A percentile compares a stretch with the other conserved stretches of the same genome.
These are phyloP conservation scores for Elgaria multicarinata DNA, from an alignment of 2,113 vertebrate genomes.

Conservation along the genomic window DNA sequence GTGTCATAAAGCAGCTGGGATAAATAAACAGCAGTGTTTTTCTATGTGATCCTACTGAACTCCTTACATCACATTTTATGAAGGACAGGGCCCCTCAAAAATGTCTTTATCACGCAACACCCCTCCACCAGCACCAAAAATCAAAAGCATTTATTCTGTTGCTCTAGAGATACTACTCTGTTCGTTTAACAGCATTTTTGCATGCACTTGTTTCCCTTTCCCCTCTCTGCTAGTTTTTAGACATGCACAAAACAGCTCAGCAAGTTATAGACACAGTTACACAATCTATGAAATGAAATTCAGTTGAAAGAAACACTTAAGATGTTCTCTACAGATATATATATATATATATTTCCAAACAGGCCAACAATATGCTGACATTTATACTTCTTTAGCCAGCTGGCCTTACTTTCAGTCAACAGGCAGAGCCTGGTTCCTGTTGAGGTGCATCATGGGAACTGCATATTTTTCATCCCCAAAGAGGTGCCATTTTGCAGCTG, in stretches of 20 bases:
- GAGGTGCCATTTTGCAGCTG: constrained; percentile 70
- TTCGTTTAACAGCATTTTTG: constrained; percentile 64
- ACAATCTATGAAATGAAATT: constrained; percentile 76
- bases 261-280: constrained; percentile 73
- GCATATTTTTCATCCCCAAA: constrained; percentile 68
- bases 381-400: constrained; percentile 76
- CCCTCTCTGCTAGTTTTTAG: constrained; percentile 56
- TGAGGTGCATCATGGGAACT: constrained; percentile 69
- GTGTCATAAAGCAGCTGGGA: constrained; percentile 42
- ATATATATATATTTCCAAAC: constrained; percentile 58
- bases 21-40: neutral
- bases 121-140: neutral
- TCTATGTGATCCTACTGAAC: neutral
- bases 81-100: neutral
- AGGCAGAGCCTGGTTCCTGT: constrained; percentile 52
- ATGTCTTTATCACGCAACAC: constrained; percentile 9
- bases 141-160: constrained; percentile 67
- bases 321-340: constrained; percentile 71
- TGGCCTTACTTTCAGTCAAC: constrained; percentile 70
- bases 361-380: constrained; percentile 79
- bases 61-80: neutral
- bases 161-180: constrained; percentile 84
- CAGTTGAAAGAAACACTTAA: constrained; percentile 70
- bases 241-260: constrained; percentile 77
- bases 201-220: constrained; percentile 81